Percentiles rank a stretch among this genome's conserved stretches.
Evolutionary conservation across 1,140 invertebrate genomes (phyloP).

Genomic region (Bombus sibiricus): DNA sequence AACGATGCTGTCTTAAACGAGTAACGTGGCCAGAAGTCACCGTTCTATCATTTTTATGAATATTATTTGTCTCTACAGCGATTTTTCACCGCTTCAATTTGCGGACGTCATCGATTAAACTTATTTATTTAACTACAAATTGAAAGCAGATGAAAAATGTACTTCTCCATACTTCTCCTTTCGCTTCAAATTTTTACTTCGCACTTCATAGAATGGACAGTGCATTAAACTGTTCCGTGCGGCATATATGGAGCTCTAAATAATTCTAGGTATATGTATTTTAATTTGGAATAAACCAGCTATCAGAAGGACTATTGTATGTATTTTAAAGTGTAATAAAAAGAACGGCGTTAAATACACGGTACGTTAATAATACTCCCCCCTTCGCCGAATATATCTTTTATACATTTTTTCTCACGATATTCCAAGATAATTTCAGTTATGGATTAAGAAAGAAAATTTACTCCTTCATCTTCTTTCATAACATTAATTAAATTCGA

Average conservation of each 20-base stretch:
- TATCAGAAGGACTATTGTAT: not conserved
- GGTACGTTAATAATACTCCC: not conserved
- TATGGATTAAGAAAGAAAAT: not conserved
- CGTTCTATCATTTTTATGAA: not conserved
- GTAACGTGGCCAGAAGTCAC: not conserved
- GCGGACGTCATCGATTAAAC: not conserved
- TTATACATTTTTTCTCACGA: no score
- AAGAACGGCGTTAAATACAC: not conserved
- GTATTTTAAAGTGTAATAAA: not conserved
- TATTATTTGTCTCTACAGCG: not conserved
- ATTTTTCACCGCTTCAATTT: not conserved
- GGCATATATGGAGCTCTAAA: no score
- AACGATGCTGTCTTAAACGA: not conserved
- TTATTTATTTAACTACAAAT: not conserved
- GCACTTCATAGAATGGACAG: no score
- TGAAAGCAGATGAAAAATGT: not conserved
- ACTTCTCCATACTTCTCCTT: not conserved
- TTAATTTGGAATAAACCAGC: not conserved
- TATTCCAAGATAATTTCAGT: no score
- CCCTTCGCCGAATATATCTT: not conserved
- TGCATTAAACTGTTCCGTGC: no score
- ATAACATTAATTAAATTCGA: not conserved
- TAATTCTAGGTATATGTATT: not conserved
- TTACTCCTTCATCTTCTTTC: not conserved
- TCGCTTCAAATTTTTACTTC: no score